Percentiles rank a stretch among this genome's conserved stretches.
Conservation (phyloP, 2,113 vertebrate genomes). For the Psephotus haematonotus region DNA sequence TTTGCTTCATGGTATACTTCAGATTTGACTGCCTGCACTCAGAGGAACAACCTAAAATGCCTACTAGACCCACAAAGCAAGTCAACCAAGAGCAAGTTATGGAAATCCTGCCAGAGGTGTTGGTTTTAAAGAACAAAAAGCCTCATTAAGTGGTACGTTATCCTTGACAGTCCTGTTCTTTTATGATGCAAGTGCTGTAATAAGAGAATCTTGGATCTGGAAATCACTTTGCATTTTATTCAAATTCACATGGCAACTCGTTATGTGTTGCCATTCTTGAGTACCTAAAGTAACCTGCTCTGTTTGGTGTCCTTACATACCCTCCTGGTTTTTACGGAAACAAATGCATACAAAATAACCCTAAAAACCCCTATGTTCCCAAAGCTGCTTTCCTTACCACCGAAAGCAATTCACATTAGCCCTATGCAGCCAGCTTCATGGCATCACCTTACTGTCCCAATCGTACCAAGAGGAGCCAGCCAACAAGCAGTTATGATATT, state of each 20-base stretch:
- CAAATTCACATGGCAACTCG: not conserved
- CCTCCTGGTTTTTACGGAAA: not conserved
- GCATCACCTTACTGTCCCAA: not conserved
- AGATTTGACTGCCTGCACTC: not conserved
- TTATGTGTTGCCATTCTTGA: not conserved
- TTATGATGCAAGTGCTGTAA: not conserved
- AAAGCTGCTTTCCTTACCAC: not conserved
- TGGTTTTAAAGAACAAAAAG: not conserved
- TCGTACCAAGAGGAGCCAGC: not conserved
- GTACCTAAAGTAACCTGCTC: not conserved
- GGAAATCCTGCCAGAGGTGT: not conserved
- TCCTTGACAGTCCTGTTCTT: not conserved
- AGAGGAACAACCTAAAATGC: not conserved
- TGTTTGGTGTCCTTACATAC: not conserved
- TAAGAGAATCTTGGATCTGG: not conserved
- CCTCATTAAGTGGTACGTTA: not conserved
- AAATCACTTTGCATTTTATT: slow-evolving; percentile 1
- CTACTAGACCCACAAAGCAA: not conserved
- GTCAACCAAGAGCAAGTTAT: not conserved
- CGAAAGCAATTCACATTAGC: not conserved
- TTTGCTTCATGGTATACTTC: not conserved
- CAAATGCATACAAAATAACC: not conserved
- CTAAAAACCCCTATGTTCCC: not conserved
- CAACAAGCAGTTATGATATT: not conserved
- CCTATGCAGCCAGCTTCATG: not conserved